phyloP scores from a whole-genome alignment of 1,140 invertebrate species.

The Aphelenchoides besseyi region DNA sequence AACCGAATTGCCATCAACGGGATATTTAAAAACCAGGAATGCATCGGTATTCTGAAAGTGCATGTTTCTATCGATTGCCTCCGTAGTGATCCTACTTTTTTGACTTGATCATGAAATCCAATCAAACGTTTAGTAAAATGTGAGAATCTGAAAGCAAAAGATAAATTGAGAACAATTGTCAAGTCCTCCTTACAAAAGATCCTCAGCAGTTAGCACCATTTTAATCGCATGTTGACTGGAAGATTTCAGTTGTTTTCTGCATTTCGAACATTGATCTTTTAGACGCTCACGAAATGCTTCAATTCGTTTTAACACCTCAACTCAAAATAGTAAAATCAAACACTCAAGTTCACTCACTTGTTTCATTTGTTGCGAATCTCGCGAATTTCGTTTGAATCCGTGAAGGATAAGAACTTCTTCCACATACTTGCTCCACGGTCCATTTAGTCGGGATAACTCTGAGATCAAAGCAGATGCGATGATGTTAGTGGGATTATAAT shows the following conservation, averaged over 20 bases:
- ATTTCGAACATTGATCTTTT: background rate
- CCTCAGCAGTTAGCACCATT: background rate
- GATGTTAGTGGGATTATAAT: background rate
- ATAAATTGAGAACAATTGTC: too few relatives aligned
- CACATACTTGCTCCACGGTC: too few relatives aligned
- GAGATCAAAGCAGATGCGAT: background rate
- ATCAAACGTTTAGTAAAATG: too few relatives aligned
- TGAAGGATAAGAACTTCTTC: too few relatives aligned
- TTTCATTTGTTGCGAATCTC: background rate
- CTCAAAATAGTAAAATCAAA: background rate
- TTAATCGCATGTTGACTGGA: background rate
- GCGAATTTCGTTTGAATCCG: background rate
- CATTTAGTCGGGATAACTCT: background rate
- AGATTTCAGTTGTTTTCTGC: background rate
- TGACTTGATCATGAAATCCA: too few relatives aligned
- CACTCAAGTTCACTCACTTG: background rate
- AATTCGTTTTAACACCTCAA: background rate
- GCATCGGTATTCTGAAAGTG: too few relatives aligned
- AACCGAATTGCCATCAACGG: too few relatives aligned
- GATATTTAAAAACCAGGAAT: too few relatives aligned
- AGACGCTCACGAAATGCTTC: background rate
- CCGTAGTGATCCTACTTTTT: too few relatives aligned
- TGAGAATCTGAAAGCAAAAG: too few relatives aligned
- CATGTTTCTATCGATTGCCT: too few relatives aligned
- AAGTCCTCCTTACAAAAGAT: background rate